These are phyloP conservation scores for Lepidostoma basale DNA, from an alignment of 1,140 invertebrate species.

Conservation along the genomic window DNA sequence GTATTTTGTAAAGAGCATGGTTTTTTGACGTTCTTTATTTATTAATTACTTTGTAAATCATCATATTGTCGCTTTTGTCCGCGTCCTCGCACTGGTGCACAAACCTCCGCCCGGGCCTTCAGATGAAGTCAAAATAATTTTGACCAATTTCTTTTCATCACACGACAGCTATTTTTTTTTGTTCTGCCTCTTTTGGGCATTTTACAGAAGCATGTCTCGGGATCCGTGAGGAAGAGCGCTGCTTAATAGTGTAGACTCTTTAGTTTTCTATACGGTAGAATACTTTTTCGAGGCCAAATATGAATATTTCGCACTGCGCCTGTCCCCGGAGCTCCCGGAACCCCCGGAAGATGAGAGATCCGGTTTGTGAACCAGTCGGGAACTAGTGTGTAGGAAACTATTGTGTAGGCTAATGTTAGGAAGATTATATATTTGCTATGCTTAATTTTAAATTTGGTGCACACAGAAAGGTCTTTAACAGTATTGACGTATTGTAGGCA, in stretches of 20 bases:
- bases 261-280: constrained; percentile 8
- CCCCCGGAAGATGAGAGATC: too few relatives aligned
- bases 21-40: constrained; percentile 3
- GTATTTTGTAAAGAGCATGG: background rate
- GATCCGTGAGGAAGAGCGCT: too few relatives aligned
- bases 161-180: too few relatives aligned
- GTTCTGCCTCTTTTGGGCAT: too few relatives aligned
- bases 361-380: background rate
- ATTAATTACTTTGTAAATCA: constrained; percentile 14
- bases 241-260: constrained; percentile 11
- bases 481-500: too few relatives aligned
- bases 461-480: background rate
- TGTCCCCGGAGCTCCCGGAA: too few relatives aligned
- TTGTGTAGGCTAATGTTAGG: constrained; percentile 3
- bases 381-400: background rate
- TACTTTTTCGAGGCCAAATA: background rate
- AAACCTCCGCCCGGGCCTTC: too few relatives aligned
- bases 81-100: too few relatives aligned
- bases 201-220: too few relatives aligned
- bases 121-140: too few relatives aligned
- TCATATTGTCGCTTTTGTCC: constrained; percentile 3
- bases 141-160: too few relatives aligned
- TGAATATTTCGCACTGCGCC: background rate
- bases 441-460: background rate
- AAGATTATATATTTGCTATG: constrained; percentile 18